Evolutionary conservation across 2,113 vertebrate genomes (phyloP).

Genomic region (Notechis scutatus): DNA sequence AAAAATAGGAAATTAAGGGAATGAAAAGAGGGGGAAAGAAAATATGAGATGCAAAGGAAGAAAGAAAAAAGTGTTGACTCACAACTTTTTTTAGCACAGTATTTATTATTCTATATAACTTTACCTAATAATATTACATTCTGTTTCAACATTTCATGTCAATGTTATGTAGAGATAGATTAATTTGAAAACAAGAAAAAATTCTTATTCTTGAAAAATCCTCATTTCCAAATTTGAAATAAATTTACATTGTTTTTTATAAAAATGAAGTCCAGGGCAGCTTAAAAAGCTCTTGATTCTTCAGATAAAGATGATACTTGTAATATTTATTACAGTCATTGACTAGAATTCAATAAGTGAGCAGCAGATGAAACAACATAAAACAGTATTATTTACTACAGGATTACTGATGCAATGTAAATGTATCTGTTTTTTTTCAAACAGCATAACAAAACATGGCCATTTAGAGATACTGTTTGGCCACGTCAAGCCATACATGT

Average conservation of each 20-base stretch:
- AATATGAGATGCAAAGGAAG: no score
- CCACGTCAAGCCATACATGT: no score
- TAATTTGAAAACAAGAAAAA: neutral
- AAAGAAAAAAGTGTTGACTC: no score
- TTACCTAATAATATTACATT: neutral
- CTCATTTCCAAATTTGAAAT: neutral
- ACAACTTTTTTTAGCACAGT: no score
- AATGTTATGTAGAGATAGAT: neutral
- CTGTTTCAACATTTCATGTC: neutral
- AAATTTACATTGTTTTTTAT: neutral
- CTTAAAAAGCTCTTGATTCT: neutral
- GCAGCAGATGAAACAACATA: neutral
- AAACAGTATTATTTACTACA: neutral
- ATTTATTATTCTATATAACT: neutral
- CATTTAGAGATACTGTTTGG: neutral
- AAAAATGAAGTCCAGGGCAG: neutral
- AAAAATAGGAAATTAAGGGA: no score
- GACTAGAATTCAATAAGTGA: neutral
- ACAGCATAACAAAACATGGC: neutral
- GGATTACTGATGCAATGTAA: neutral
- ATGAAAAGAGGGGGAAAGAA: no score
- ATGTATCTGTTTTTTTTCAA: neutral
- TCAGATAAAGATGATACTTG: neutral
- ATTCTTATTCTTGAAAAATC: neutral
- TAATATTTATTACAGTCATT: neutral